A percentile compares a stretch with the other conserved stretches of the same genome.
These are phyloP conservation scores for Pygocentrus nattereri DNA, from an alignment of 2,797 vertebrate species.

Conservation along the genomic window DNA sequence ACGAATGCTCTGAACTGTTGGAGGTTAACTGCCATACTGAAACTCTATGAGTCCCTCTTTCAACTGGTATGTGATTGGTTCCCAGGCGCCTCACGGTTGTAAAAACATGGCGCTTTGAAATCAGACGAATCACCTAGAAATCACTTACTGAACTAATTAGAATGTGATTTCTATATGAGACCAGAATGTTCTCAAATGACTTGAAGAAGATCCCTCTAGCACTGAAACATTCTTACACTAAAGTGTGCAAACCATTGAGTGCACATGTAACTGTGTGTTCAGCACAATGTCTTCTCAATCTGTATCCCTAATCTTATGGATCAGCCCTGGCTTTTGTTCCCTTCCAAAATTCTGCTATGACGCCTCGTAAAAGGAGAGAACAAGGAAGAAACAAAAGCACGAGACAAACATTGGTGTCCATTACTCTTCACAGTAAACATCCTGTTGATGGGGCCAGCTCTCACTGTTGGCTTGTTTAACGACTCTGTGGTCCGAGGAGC, in stretches of 20 bases:
- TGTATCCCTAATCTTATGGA: not conserved
- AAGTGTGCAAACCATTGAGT: not conserved
- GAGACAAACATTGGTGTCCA: not conserved
- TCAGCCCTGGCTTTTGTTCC: constrained; percentile 44
- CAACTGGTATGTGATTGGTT: too few species aligned
- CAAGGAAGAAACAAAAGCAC: constrained; percentile 9
- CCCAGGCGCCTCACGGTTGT: too few species aligned
- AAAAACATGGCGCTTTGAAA: too few species aligned
- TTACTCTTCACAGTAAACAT: constrained; percentile 30
- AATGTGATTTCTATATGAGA: not conserved
- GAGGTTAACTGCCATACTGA: too few species aligned
- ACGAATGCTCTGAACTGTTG: too few species aligned
- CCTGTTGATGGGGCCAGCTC: constrained; percentile 3
- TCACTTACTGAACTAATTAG: not conserved
- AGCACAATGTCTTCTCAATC: not conserved
- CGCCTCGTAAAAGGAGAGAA: constrained; percentile 50
- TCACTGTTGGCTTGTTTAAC: not conserved
- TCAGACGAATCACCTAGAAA: too few species aligned
- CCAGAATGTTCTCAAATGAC: not conserved
- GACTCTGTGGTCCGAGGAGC: not conserved
- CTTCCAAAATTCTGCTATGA: constrained; percentile 54
- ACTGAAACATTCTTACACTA: not conserved
- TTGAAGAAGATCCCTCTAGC: not conserved
- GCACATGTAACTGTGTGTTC: not conserved
- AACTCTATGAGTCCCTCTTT: too few species aligned